Evolutionary conservation across 2,797 vertebrate genomes (phyloP), one percentile per base, ranked within the genome.

Genomic region (Gymnodraco acuticeps): DNA sequence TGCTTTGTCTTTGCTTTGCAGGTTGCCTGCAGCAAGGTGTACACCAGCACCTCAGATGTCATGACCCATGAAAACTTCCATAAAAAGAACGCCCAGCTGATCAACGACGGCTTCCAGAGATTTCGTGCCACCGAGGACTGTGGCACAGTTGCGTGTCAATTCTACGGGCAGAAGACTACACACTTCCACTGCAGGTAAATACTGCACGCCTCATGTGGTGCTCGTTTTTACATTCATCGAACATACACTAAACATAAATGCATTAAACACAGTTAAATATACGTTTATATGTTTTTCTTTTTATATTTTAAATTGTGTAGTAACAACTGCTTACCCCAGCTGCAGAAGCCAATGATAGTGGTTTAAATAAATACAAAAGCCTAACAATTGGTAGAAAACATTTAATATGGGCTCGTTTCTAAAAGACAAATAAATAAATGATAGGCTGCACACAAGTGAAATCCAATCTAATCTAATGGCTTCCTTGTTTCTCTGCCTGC

Each of bases 41-140:
- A 99, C 76, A 99, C 98, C 3, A 99, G 98, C 93, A 99, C 98
- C 31, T 99, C 98, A 0, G 98, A 99, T 0, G 98, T 99, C 87
- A 99, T 99, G 98, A 99, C 98, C 80, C 98, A 99, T 0, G 98
- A 99, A 92, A 99, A 99, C 95, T 99, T 99, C 89, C 98, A 99
- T 89, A 99, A 99, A 94, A 99, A 99, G 94, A 99, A 99, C 20
- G 98, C 98, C 0, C 98, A 99, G 95, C 96, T 99, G 88, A 99
- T 99, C 93, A 99, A 99, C 0, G 98, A 99, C 0, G 98, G 98
- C 85, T 99, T 99, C 94, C 98, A 99, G 95, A 96, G 98, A 82
- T 99, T 99, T 91, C 97, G 98, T 0, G 98, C 98, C 78, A 99
- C 98, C 0, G 98, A 99, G 90, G 98, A 99, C 92, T 99, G 98